phyloP scores from a whole-genome alignment of 1,140 invertebrate genomes.

The Dufourea novaeangliae region DNA sequence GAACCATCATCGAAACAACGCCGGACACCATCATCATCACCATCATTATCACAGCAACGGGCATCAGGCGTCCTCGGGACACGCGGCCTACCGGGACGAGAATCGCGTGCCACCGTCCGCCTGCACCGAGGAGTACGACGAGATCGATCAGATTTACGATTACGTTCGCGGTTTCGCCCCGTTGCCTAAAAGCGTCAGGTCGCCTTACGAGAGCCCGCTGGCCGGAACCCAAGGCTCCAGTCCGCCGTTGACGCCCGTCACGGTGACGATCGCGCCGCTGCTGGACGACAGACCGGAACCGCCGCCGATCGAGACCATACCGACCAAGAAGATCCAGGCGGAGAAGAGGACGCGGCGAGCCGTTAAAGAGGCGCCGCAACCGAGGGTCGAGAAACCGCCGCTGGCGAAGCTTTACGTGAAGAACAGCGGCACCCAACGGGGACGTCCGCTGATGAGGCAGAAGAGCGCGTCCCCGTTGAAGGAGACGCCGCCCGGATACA shows the following conservation, averaged over 20 bases:
- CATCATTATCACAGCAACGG: slow-evolving; percentile 70
- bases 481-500: slow-evolving; percentile 86
- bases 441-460: slow-evolving; percentile 85
- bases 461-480: slow-evolving; percentile 89
- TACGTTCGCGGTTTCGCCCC: slow-evolving; percentile 96
- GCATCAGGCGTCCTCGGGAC: slow-evolving; percentile 59
- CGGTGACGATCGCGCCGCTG: slow-evolving; percentile 75
- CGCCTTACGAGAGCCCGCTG: slow-evolving; percentile 83
- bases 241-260: slow-evolving; percentile 73
- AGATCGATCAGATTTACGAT: slow-evolving; percentile 98
- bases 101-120: slow-evolving; percentile 80
- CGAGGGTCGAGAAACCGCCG: slow-evolving; percentile 78
- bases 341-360: slow-evolving; percentile 85
- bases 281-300: slow-evolving; percentile 90
- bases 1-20: slow-evolving; percentile 72
- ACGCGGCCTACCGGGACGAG: slow-evolving; percentile 78
- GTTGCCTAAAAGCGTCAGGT: slow-evolving; percentile 90
- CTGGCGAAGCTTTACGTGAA: slow-evolving; percentile 90
- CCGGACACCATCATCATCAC: slow-evolving; percentile 70
- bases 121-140: slow-evolving; percentile 93
- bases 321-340: slow-evolving; percentile 89
- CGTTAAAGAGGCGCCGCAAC: slow-evolving; percentile 81
- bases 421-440: slow-evolving; percentile 86
- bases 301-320: slow-evolving; percentile 94
- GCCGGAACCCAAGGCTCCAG: slow-evolving; percentile 51